Conservation (phyloP, 2,113 vertebrate genomes). For the Hoplias malabaricus region DNA sequence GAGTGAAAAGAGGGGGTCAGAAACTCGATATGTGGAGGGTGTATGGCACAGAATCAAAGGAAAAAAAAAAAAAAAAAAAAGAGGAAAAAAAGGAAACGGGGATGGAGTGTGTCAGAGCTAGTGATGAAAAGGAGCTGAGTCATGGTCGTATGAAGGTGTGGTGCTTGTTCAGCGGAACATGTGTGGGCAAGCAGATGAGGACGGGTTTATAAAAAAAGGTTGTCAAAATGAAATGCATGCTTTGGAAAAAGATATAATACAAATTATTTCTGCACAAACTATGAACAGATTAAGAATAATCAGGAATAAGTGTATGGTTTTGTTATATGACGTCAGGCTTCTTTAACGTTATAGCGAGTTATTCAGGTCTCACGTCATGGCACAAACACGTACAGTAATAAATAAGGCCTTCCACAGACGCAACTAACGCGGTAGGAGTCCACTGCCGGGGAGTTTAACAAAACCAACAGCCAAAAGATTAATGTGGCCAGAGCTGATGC, state of each 20-base stretch:
- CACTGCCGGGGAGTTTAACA: too few relatives aligned
- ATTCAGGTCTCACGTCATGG: background rate
- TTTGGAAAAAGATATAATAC: background rate
- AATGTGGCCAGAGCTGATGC: too few relatives aligned
- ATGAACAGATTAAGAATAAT: background rate
- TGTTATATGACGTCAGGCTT: background rate
- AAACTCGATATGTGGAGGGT: background rate
- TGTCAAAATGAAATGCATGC: background rate
- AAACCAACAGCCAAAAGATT: too few relatives aligned
- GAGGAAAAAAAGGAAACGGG: background rate
- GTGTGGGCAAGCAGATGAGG: conserved; percentile 31
- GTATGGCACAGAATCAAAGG: background rate
- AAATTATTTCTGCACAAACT: background rate
- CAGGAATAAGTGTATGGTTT: background rate
- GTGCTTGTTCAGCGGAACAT: background rate
- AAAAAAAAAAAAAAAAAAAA: background rate
- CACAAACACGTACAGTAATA: background rate
- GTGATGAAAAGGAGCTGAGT: background rate
- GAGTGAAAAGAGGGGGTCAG: background rate
- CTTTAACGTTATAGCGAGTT: background rate
- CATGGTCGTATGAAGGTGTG: background rate
- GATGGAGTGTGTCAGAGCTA: background rate
- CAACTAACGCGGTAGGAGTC: too few relatives aligned
- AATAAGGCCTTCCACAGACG: too few relatives aligned
- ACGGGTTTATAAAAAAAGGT: conserved; percentile 38